Conservation (phyloP, 1,140 invertebrate genomes). For the Macrostomum lignano region DNA sequence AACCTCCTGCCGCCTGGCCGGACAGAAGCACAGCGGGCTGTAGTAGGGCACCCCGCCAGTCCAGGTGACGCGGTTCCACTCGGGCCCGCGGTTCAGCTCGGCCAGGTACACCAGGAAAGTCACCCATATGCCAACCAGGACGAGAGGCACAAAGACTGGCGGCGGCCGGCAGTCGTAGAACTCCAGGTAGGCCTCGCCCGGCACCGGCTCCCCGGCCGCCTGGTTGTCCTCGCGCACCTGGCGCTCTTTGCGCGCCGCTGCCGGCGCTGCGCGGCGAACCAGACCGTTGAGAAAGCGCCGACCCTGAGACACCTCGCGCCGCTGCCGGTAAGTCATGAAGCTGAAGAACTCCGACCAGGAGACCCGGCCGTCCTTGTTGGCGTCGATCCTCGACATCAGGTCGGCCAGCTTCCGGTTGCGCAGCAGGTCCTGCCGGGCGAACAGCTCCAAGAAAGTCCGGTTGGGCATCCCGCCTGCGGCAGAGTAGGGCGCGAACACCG, state of each 20-base stretch:
- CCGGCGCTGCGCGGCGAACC: background rate
- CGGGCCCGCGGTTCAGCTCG: no score
- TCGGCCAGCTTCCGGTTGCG: background rate
- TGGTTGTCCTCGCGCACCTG: background rate
- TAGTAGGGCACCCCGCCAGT: constrained; percentile 6
- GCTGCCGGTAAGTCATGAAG: background rate
- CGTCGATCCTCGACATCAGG: constrained; percentile 1
- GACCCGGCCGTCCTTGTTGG: background rate
- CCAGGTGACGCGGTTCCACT: no score
- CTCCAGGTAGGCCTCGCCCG: constrained; percentile 39
- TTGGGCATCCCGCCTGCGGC: background rate
- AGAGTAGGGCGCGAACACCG: background rate
- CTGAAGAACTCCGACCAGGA: background rate
- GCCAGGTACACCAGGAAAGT: no score
- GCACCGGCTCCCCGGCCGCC: background rate
- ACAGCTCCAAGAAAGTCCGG: background rate
- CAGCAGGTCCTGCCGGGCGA: background rate
- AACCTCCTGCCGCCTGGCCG: constrained; percentile 59
- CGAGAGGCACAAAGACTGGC: constrained; percentile 46
- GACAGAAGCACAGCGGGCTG: constrained; percentile 41
- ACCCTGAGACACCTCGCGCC: background rate
- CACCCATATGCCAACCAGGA: no score
- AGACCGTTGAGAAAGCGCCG: background rate
- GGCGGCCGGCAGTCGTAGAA: constrained; percentile 57
- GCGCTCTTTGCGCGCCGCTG: background rate